Evolutionary conservation across 2,113 vertebrate genomes (phyloP).

Genomic region (Pedionomus torquatus): DNA sequence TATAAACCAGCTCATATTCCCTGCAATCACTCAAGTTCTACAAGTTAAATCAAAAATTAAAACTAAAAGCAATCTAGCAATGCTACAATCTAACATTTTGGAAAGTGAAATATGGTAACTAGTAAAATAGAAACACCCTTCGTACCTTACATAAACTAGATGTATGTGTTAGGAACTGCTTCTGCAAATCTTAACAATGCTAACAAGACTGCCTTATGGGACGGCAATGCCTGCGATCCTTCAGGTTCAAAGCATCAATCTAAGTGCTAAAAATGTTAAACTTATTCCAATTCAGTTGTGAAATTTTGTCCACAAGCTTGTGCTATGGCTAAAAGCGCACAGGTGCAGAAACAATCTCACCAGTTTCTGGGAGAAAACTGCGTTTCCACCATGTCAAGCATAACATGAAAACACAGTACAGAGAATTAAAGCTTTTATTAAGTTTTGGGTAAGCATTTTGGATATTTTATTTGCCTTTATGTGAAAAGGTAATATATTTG

Average conservation of each 20-base stretch:
- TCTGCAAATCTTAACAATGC: background rate
- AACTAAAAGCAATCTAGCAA: background rate
- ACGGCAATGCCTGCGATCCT: background rate
- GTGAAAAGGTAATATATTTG: background rate
- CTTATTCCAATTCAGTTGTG: background rate
- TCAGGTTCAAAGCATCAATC: background rate
- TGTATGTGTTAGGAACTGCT: background rate
- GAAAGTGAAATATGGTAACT: background rate
- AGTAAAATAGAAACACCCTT: background rate
- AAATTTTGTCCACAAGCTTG: background rate
- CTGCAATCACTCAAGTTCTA: background rate
- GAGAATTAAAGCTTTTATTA: background rate
- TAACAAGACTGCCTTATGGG: background rate
- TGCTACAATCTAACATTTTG: background rate
- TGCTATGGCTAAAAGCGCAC: background rate
- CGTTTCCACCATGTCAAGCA: background rate
- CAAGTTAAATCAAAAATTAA: background rate
- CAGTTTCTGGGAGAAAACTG: background rate
- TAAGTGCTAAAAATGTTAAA: background rate
- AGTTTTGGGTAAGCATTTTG: background rate
- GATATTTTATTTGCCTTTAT: background rate
- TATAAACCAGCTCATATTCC: background rate
- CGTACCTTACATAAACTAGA: background rate
- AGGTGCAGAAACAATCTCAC: background rate
- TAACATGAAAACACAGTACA: background rate